Base-by-base conservation (phyloP, 64 coral and sea anemone genomes). In the Actinia equina region DNA sequence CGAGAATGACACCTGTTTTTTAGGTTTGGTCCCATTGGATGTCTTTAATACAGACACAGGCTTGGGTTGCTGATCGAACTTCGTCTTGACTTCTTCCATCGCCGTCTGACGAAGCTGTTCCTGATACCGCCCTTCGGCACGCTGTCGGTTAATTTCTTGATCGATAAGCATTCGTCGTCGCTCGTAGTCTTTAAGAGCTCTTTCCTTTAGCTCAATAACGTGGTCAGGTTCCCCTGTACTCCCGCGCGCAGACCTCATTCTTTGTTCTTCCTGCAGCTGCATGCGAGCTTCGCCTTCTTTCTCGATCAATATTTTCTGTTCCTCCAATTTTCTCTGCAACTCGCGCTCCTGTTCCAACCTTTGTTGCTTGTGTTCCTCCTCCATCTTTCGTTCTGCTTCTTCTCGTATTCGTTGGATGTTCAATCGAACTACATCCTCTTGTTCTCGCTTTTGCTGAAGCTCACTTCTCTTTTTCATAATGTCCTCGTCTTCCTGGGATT, bases 1-100 rank as follows among this genome's bases (percentile, higher is more conserved):
- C n/a, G 91, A 93, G 61, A 97, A 97, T 9, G 94, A 97, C 0
- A 97, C 94, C 86, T 97, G 94, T 44, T 97, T 97, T 84, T 97
- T 97, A 23, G 91, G 89, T 85, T 93, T 93, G 20, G 57, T 58
- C 22, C 83, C 59, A 42, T 79, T 84, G 0, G 91, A 76, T 63
- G 86, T 93, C 59, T 90, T 93, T 23, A 97, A 88, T 19, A 87
- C 81, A 9, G 94, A 97, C 45, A 90, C 86, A 11, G 91, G 84
- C 58, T 87, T 83, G 2, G 80, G 71, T 53, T 77, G 86, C 49
- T 92, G 91, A 82, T 81, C 85, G 19, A 87, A 59, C 37, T 78
- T 86, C 17, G 86, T 86, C 12, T 92, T 77, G 11, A 26, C 61
- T 12, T 91, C 89, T 51, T 91, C 84, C 20, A 59, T 79, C 45